These are phyloP conservation scores for Drosophila obscura DNA, from an alignment of 1,140 invertebrate species.

Conservation along the genomic window DNA sequence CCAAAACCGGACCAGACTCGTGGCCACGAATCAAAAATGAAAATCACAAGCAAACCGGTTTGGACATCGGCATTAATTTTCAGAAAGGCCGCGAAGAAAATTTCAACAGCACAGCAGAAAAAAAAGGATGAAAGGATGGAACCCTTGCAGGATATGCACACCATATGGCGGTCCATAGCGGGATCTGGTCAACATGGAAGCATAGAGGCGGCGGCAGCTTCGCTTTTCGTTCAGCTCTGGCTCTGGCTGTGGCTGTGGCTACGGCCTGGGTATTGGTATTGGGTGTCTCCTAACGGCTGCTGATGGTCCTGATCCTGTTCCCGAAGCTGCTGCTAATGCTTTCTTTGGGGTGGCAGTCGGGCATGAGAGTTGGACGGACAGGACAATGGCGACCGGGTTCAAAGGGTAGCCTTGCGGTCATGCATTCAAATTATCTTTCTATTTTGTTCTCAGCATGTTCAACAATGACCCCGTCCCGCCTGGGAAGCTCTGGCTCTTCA, in stretches of 20 bases:
- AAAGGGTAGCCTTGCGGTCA: constrained; percentile 74
- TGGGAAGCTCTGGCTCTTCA: constrained; percentile 32
- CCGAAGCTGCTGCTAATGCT: constrained; percentile 16
- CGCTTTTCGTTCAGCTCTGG: background rate
- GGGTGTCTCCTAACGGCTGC: constrained; percentile 46
- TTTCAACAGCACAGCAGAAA: constrained; percentile 52
- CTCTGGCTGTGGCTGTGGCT: background rate
- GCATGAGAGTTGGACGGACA: constrained; percentile 37
- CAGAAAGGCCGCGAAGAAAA: constrained; percentile 73
- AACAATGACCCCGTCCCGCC: constrained; percentile 26
- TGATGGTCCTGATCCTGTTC: constrained; percentile 24
- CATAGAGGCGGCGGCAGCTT: constrained; percentile 46
- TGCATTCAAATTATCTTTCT: constrained; percentile 76
- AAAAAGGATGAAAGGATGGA: constrained; percentile 56
- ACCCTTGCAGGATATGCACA: constrained; percentile 55
- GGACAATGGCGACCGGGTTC: constrained; percentile 67
- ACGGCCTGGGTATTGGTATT: constrained; percentile 18
- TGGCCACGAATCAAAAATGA: constrained; percentile 69
- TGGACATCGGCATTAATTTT: constrained; percentile 77
- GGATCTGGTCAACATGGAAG: constrained; percentile 71
- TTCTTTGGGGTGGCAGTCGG: constrained; percentile 47
- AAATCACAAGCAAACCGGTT: constrained; percentile 75
- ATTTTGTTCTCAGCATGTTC: constrained; percentile 51
- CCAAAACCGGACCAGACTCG: constrained; percentile 74
- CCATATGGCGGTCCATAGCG: constrained; percentile 74